Evolutionary conservation across 2,888 invertebrate genomes (phyloP).

Genomic region (Lasioglossum pauxillum): DNA sequence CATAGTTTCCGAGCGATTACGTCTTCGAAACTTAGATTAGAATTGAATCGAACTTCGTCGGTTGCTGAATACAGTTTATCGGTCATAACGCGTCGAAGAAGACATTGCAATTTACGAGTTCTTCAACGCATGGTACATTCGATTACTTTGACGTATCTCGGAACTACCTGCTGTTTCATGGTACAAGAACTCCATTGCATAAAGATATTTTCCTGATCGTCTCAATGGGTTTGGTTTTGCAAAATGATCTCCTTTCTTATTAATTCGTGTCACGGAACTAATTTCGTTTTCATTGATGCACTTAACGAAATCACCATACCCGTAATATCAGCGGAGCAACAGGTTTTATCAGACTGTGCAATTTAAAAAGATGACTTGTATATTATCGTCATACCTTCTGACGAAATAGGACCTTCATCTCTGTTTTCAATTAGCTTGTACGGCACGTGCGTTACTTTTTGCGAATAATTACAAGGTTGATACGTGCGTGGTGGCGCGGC

Average conservation of each 20-base stretch:
- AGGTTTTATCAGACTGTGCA: slow-evolving; percentile 21
- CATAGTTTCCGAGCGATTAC: background rate
- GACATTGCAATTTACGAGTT: background rate
- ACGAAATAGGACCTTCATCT: background rate
- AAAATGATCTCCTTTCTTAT: background rate
- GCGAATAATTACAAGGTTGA: too few relatives aligned
- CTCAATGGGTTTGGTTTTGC: background rate
- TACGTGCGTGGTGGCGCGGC: too few relatives aligned
- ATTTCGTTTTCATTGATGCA: background rate
- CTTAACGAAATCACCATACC: background rate
- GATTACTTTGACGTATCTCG: background rate
- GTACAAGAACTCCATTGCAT: background rate
- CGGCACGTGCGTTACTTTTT: background rate
- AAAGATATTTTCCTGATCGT: background rate
- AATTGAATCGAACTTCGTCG: background rate
- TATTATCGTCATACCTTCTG: slow-evolving; percentile 14
- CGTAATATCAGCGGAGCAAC: background rate
- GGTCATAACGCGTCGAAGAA: background rate
- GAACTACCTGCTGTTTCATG: background rate
- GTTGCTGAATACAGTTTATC: background rate
- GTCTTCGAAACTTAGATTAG: background rate
- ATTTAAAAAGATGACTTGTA: slow-evolving; percentile 4
- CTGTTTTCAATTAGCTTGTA: background rate
- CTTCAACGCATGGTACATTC: background rate
- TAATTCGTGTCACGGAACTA: background rate